These are phyloP conservation scores for Battus philenor DNA, from an alignment of 1,140 invertebrate species.

Conservation along the genomic window DNA sequence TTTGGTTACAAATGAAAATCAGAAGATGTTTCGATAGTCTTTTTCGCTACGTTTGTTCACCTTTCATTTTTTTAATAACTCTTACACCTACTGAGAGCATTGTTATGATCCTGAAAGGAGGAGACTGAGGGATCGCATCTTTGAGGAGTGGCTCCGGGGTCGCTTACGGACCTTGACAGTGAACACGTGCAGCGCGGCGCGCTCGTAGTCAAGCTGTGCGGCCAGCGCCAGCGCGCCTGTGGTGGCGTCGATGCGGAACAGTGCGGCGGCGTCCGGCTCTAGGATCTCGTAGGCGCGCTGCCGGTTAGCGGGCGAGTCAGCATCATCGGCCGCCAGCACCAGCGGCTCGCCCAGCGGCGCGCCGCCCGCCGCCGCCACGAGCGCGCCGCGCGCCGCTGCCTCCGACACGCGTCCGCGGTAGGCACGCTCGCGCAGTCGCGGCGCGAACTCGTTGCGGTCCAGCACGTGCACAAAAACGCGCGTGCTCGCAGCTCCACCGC, in stretches of 20 bases:
- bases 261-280: conserved; percentile 82
- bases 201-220: conserved; percentile 89
- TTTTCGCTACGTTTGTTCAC: too few species aligned
- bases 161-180: conserved; percentile 87
- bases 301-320: conserved; percentile 88
- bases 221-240: conserved; percentile 91
- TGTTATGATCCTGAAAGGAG: too few species aligned
- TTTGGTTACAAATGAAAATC: too few species aligned
- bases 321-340: conserved; percentile 86
- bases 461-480: conserved; percentile 85
- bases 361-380: conserved; percentile 74
- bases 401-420: conserved; percentile 67
- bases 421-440: conserved; percentile 86
- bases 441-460: conserved; percentile 92
- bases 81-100: too few species aligned
- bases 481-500: conserved; percentile 81
- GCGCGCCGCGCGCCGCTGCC: conserved; percentile 36
- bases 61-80: too few species aligned
- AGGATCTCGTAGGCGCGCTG: conserved; percentile 90
- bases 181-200: conserved; percentile 82
- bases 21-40: too few species aligned
- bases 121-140: too few species aligned
- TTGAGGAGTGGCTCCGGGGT: too few species aligned
- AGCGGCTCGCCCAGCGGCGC: conserved; percentile 78
- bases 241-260: conserved; percentile 91